phyloP scores from a whole-genome alignment of 2,797 vertebrate genomes.

The Malurus leucopterus region DNA sequence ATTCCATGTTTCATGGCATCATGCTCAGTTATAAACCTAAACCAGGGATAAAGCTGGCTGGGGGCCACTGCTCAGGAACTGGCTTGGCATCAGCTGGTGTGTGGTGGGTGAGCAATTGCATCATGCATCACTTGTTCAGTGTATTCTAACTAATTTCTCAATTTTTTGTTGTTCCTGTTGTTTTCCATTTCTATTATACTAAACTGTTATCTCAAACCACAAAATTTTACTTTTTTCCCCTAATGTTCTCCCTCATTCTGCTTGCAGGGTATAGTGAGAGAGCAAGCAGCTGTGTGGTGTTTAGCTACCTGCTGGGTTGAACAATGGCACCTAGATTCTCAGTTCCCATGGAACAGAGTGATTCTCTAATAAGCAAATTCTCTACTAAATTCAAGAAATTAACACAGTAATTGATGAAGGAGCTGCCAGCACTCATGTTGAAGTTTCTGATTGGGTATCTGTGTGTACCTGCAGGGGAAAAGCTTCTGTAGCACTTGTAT shows the following conservation, averaged over 20 bases:
- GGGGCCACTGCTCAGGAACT: rapidly evolving
- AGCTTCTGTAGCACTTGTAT: background rate
- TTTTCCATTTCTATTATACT: background rate
- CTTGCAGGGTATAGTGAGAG: background rate
- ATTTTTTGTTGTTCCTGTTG: background rate
- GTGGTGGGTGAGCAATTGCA: background rate
- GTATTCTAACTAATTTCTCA: background rate
- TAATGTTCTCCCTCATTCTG: rapidly evolving
- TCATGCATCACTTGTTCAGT: background rate
- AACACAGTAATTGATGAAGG: background rate
- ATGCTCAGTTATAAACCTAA: background rate
- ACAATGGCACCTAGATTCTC: background rate
- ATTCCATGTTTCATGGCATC: background rate
- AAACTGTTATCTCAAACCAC: background rate
- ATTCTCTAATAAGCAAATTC: background rate
- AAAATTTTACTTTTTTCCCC: background rate
- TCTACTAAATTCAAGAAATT: background rate
- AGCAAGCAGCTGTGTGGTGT: rapidly evolving
- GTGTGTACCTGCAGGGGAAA: background rate
- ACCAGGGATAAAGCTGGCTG: background rate
- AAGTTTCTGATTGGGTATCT: background rate
- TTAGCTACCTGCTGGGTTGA: background rate
- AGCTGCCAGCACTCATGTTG: background rate
- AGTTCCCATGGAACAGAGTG: background rate
- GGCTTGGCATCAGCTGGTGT: rapidly evolving